Evolutionary conservation across 2,888 invertebrate genomes (phyloP), one percentile per base, ranked within the genome.

Genomic region (Catocala sponsa): DNA sequence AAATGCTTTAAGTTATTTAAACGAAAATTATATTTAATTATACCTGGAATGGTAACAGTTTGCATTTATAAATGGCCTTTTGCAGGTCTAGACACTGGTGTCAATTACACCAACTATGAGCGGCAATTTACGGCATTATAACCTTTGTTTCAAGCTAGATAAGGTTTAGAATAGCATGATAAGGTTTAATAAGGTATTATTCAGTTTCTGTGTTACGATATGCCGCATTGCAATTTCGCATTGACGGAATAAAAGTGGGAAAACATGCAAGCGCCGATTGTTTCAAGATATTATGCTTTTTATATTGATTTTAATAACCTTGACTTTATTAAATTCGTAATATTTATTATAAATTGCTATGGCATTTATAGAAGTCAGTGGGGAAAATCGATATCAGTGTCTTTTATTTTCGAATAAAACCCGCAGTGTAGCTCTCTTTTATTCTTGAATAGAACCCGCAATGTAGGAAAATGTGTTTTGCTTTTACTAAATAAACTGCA

Each of bases 211-310:
- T 63, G 32, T 56, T 59, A 65, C 33, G 44, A 55, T 68, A 62
- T 70, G 60, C 69, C 63, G 75, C 74, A 79, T 71, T 75, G 76
- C 62, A 59, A 72, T 79, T 77, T 76, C 63, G 72, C 68, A 74
- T 72, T 70, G 58, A 68, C 55, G 65, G 35, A 55, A 11, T 65
- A 55, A 71, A 51, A 69, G 56, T 67, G 43, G 47, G 60, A 55
- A 63, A 61, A 52, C 70, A 72, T 68, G 65, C 63, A 55, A 60
- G 13, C 48, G 13, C 5, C n/a, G 47, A 54, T 65, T 63, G 35
- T 57, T 59, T 15, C 5, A 48, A 54, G 51, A 60, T 58, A 51
- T 25, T 38, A 32, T 55, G 47, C 13, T 43, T 58, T 59, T 42
- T 51, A 61, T 47, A 33, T 10, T 38, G 41, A 55, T 55, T 56